Percentiles rank a stretch among this genome's conserved stretches.
phyloP scores from a whole-genome alignment of 2,888 invertebrate species.

The Diachrysia chrysitis region DNA sequence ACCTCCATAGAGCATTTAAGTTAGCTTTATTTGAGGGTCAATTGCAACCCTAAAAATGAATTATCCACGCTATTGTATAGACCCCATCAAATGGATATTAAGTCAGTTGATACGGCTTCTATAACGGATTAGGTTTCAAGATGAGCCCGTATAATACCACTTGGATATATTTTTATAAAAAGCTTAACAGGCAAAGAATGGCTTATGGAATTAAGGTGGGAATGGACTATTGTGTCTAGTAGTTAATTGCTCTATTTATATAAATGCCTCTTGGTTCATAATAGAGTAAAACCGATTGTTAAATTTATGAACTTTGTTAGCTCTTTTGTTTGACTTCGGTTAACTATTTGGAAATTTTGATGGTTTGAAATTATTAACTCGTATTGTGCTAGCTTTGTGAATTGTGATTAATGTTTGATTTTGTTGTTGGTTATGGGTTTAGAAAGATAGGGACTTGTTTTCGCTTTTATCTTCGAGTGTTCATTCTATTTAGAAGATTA shows the following conservation, averaged over 20 bases:
- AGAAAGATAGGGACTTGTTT: too few species aligned
- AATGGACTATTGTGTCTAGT: background rate
- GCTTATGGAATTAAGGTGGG: background rate
- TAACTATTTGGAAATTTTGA: background rate
- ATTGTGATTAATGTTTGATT: background rate
- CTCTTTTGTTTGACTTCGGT: background rate
- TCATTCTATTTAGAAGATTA: too few species aligned
- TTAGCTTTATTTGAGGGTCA: background rate
- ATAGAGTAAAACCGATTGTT: background rate
- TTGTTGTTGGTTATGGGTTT: too few species aligned
- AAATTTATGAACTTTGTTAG: background rate
- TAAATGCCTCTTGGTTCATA: background rate
- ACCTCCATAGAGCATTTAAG: background rate
- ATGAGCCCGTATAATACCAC: constrained; percentile 37
- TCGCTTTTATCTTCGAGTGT: too few species aligned
- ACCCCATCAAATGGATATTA: constrained; percentile 16
- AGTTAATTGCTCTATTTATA: background rate
- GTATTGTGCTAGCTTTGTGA: background rate
- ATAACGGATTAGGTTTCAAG: constrained; percentile 36
- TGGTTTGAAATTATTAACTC: background rate
- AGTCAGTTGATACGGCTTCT: constrained; percentile 33
- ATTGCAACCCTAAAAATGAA: constrained; percentile 2
- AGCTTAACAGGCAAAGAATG: background rate
- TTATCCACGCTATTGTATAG: constrained; percentile 5
- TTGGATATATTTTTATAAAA: constrained; percentile 18